Evolutionary conservation across 2,797 vertebrate species (phyloP), one percentile per base, ranked within the genome.

Genomic region (Urophycis tenuis): DNA sequence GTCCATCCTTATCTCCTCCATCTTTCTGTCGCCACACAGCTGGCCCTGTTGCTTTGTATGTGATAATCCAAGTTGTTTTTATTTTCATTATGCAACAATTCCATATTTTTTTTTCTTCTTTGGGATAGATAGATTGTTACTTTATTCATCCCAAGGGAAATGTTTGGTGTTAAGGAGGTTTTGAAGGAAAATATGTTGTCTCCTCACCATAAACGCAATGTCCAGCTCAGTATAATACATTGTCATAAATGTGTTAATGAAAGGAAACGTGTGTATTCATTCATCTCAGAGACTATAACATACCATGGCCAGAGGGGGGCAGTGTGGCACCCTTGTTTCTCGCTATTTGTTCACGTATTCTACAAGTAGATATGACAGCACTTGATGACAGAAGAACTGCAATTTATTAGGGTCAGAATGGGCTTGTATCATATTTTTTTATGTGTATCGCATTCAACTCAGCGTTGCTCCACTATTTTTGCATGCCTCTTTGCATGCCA

Each of bases 401-500:
- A 67, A 67, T 67, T 74, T 72, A 31, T 81, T 15, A 17, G 22
- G 41, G 29, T 32, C 60, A 7, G n/a, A 41, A 36, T 33, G 60
- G n/a, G n/a, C 60, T 67, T 67, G 29, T 67, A 12, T 67, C 29
- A 29, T 67, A 67, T 17, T 67, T 1, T 1, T 0, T 29, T 1
- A n/a, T 72, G 75, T 71, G 75, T 32, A 84, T 86, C 85, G 78
- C 75, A 41, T 85, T 82, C 36, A 74, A 75, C 82, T 70, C 64
- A 77, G 30, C 71, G 29, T 79, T 82, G 22, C 22, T 72, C 8
- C 25, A 31, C 30, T n/a, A 71, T 32, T 92, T 92, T 93, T 93
- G 87, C 88, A 90, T 92, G 19, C 6, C 45, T 19, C 82, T 93
- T 92, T 90, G 84, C 85, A 85, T 91, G 77, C 78, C 79, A 70